Conservation (phyloP, 1,140 invertebrate genomes). For the Drosophila watanabei region DNA sequence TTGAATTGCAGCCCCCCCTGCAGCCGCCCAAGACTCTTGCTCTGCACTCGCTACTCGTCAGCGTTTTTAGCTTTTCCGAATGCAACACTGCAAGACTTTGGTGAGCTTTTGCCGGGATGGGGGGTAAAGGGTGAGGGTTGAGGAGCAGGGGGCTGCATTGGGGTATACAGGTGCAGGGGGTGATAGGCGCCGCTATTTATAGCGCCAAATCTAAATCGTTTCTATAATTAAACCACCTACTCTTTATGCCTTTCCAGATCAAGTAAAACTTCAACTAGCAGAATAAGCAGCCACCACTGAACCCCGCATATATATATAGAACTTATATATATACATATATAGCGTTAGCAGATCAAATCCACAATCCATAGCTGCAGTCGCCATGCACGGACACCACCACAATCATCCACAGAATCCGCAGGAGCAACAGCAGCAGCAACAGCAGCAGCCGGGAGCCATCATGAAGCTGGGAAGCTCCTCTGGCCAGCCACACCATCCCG, state of each 20-base stretch:
- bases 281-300: slow-evolving; percentile 52
- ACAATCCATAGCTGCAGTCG: slow-evolving; percentile 42
- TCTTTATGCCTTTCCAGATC: slow-evolving; percentile 60
- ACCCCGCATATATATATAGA: slow-evolving; percentile 23
- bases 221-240: slow-evolving; percentile 17
- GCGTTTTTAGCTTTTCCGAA: slow-evolving; percentile 55
- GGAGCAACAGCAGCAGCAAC: slow-evolving; percentile 43
- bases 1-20: slow-evolving; percentile 63
- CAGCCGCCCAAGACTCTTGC: slow-evolving; percentile 21
- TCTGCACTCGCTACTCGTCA: slow-evolving; percentile 42
- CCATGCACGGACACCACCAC: slow-evolving; percentile 76
- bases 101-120: slow-evolving; percentile 24
- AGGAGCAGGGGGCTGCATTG: not conserved
- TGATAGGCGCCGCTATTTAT: slow-evolving; percentile 34
- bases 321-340: slow-evolving; percentile 23
- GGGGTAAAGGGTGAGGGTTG: not conserved
- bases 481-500: slow-evolving; percentile 36
- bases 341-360: slow-evolving; percentile 26
- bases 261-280: slow-evolving; percentile 72
- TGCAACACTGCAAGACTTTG: slow-evolving; percentile 54
- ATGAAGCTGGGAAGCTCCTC: slow-evolving; percentile 37
- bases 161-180: slow-evolving; percentile 7
- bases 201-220: slow-evolving; percentile 36
- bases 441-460: slow-evolving; percentile 34
- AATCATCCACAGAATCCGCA: slow-evolving; percentile 56